Evolutionary conservation across 2,113 vertebrate genomes (phyloP).

Genomic region (Lepus europaeus): DNA sequence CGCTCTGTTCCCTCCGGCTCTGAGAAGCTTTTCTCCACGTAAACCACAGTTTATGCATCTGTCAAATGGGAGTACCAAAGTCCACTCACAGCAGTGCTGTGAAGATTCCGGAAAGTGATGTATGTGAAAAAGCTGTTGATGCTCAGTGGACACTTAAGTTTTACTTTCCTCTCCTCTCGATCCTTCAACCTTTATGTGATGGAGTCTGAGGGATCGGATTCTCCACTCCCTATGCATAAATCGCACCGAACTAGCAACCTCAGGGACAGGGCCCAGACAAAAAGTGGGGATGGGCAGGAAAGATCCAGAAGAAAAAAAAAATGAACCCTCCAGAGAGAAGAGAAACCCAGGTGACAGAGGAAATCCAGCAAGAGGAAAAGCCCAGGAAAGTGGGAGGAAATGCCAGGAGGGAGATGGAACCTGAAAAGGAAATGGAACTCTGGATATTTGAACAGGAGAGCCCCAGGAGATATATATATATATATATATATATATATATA

Average conservation of each 20-base stretch:
- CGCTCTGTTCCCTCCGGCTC: background rate
- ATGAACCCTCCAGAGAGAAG: background rate
- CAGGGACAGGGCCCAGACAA: background rate
- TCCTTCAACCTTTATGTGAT: background rate
- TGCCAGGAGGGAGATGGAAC: background rate
- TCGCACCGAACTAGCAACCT: background rate
- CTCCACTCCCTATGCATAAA: background rate
- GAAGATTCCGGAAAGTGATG: background rate
- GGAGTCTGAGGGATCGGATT: background rate
- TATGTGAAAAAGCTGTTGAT: background rate
- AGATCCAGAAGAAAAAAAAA: background rate
- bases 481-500: no score
- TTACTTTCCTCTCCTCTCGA: background rate
- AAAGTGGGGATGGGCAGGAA: background rate
- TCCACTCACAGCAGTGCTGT: background rate
- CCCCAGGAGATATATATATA: no score
- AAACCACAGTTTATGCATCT: background rate
- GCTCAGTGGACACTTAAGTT: background rate
- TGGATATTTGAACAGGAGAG: background rate
- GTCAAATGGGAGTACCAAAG: slow-evolving; percentile 8
- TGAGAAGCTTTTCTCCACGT: background rate
- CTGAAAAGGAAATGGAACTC: background rate
- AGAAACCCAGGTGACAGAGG: background rate
- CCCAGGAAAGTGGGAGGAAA: background rate
- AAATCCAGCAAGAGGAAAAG: background rate